Percentiles rank a stretch among this genome's conserved stretches.
Evolutionary conservation across 2,113 vertebrate genomes (phyloP).

Genomic region (Perccottus glenii): DNA sequence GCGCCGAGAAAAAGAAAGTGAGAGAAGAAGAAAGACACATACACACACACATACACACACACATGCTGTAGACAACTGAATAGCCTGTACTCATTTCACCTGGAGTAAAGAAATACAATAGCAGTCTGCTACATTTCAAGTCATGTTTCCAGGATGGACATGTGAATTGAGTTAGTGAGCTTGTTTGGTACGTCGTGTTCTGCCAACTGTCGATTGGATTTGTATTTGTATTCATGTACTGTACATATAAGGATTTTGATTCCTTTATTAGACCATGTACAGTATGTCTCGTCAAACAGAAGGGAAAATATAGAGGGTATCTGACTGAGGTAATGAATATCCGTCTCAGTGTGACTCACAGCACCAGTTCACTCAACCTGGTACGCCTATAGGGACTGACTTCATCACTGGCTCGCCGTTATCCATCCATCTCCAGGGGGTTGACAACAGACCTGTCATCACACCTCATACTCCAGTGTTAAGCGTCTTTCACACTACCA

Average conservation of each 20-base stretch:
- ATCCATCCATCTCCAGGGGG: conserved; percentile 20
- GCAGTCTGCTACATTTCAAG: conserved; percentile 58
- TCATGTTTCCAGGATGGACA: conserved; percentile 38
- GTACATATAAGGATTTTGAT: background rate
- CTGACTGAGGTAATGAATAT: conserved; percentile 28
- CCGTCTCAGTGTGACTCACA: conserved; percentile 15
- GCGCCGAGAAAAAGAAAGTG: conserved; percentile 29
- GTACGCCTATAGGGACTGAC: conserved; percentile 33
- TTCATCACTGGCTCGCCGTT: conserved; percentile 21
- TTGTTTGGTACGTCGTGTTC: conserved; percentile 37
- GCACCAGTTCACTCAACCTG: conserved; percentile 20
- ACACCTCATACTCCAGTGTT: conserved; percentile 14
- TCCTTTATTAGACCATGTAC: background rate
- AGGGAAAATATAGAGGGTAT: background rate
- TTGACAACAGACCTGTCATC: conserved; percentile 26
- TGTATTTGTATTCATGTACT: conserved; percentile 3
- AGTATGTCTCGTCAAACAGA: background rate
- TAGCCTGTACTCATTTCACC: conserved; percentile 45
- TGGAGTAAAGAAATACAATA: conserved; percentile 59
- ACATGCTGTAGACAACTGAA: conserved; percentile 23
- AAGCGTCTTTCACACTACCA: conserved; percentile 9
- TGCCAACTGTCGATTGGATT: conserved; percentile 29
- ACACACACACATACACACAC: conserved; percentile 13
- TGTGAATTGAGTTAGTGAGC: conserved; percentile 24
- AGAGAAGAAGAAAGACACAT: conserved; percentile 24